A percentile compares a stretch with the other conserved stretches of the same genome.
These are phyloP conservation scores for Nesometra sesokonis DNA, from an alignment of 35 echinoderm and acorn worm species.

Conservation along the genomic window DNA sequence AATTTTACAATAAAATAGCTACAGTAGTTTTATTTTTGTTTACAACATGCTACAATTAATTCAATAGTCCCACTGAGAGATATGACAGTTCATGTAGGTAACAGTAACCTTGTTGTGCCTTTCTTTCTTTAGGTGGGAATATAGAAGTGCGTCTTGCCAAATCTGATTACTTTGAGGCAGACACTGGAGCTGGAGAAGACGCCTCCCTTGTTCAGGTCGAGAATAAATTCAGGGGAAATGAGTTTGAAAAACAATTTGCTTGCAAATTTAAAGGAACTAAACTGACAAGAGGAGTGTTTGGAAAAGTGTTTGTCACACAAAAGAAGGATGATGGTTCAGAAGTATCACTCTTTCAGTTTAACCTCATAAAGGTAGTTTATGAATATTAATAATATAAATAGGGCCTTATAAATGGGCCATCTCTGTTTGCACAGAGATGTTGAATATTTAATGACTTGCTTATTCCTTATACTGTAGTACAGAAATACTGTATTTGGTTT, in stretches of 20 bases:
- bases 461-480: too few species aligned
- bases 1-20: too few species aligned
- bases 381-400: too few species aligned
- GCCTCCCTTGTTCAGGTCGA: slow-evolving; percentile 64
- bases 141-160: slow-evolving; percentile 69
- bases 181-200: slow-evolving; percentile 69
- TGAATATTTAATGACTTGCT: too few species aligned
- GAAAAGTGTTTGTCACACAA: slow-evolving; percentile 87
- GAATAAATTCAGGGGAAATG: slow-evolving; percentile 67
- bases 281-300: slow-evolving; percentile 83
- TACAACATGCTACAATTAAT: too few species aligned
- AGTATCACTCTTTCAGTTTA: slow-evolving; percentile 76
- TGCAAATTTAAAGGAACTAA: slow-evolving; percentile 64
- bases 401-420: too few species aligned
- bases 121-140: slow-evolving; percentile 44
- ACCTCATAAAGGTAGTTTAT: slow-evolving; percentile 63
- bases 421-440: too few species aligned
- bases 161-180: slow-evolving; percentile 84
- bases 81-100: not conserved
- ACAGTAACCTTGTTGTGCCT: not conserved
- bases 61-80: too few species aligned
- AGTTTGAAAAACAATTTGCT: slow-evolving; percentile 98
- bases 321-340: slow-evolving; percentile 52
- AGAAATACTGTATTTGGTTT: too few species aligned
- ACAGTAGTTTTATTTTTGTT: too few species aligned